A percentile compares a stretch with the other conserved stretches of the same genome.
Evolutionary conservation across 2,888 invertebrate species (phyloP).

Genomic region (Pristionchus japonicus): DNA sequence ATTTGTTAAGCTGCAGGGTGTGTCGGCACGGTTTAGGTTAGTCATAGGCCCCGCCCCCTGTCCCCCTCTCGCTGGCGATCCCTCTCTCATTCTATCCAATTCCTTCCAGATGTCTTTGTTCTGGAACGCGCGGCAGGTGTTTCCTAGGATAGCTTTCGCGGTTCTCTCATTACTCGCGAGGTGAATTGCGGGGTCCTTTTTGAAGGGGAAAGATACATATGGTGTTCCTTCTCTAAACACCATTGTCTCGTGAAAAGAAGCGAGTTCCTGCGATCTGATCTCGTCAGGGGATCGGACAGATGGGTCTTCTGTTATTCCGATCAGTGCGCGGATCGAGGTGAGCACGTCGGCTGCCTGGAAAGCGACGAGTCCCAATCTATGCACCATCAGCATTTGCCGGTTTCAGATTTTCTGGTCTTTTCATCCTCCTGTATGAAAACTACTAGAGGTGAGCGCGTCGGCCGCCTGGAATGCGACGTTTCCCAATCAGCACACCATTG

Average conservation of each 20-base stretch:
- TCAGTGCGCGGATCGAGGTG: not conserved
- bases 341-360: not conserved
- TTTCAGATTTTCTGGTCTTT: too few relatives aligned
- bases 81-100: too few relatives aligned
- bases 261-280: not conserved
- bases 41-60: too few relatives aligned
- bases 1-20: too few relatives aligned
- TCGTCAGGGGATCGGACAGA: not conserved
- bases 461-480: not conserved
- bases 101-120: not conserved
- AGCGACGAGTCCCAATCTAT: not conserved
- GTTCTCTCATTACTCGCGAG: not conserved
- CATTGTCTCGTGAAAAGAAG: not conserved
- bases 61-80: too few relatives aligned
- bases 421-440: too few relatives aligned
- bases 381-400: not conserved
- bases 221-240: not conserved
- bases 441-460: not conserved
- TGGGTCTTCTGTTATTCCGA: constrained; percentile 6
- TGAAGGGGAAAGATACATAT: not conserved
- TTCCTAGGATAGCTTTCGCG: not conserved
- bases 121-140: not conserved
- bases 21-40: too few relatives aligned
- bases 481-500: not conserved
- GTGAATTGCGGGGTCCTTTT: not conserved